These are phyloP conservation scores for Noctua pronuba DNA, from an alignment of 2,888 invertebrate genomes.

Conservation along the genomic window DNA sequence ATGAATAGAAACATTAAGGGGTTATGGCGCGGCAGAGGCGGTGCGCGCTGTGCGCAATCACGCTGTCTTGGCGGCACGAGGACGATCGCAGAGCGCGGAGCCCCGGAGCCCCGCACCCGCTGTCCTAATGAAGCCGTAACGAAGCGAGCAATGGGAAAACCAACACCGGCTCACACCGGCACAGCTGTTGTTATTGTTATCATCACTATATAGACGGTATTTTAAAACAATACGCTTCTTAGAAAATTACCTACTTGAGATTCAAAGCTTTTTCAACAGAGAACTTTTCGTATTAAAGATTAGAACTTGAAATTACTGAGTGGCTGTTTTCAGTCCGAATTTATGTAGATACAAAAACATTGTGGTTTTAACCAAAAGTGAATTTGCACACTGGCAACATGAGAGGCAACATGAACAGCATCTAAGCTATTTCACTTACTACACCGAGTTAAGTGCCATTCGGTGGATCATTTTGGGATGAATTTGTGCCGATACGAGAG, in stretches of 20 bases:
- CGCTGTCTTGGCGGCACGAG: conserved; percentile 52
- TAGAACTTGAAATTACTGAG: conserved; percentile 21
- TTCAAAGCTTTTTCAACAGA: conserved; percentile 62
- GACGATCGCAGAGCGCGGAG: conserved; percentile 54
- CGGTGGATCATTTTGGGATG: not conserved
- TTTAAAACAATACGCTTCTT: conserved; percentile 74
- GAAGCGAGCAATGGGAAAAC: conserved; percentile 82
- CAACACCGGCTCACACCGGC: conserved; percentile 77
- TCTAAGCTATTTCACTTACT: not conserved
- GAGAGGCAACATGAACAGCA: not conserved
- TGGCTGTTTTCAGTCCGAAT: conserved; percentile 13
- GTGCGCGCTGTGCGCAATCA: conserved; percentile 53
- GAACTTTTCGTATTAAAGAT: conserved; percentile 48
- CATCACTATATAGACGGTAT: conserved; percentile 77
- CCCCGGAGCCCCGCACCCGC: conserved; percentile 66
- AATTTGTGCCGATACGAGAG: not conserved
- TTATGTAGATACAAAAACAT: conserved; percentile 2
- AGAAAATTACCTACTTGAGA: conserved; percentile 69
- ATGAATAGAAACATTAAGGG: conserved; percentile 46
- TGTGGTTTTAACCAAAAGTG: not conserved
- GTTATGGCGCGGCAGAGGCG: conserved; percentile 31
- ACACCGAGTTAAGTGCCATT: not conserved
- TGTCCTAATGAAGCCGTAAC: conserved; percentile 86
- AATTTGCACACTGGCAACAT: not conserved
- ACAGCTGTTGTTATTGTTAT: conserved; percentile 84